phyloP scores from a whole-genome alignment of 2,797 vertebrate species.

The Scleropages formosus region DNA sequence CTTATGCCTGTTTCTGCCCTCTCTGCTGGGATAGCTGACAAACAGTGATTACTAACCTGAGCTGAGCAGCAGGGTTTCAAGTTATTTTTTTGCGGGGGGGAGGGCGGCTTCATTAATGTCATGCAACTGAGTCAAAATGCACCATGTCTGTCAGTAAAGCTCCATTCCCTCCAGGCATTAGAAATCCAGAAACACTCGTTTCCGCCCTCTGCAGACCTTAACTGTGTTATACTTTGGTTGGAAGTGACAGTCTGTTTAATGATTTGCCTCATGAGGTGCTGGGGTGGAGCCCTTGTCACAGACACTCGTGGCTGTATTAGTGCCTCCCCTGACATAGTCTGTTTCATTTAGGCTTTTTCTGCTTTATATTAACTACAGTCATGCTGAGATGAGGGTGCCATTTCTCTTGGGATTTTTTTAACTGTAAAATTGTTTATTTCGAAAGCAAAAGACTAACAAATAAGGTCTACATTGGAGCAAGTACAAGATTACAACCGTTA shows the following conservation, averaged over 20 bases:
- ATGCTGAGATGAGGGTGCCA: too few relatives aligned
- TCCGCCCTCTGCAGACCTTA: constrained; percentile 51
- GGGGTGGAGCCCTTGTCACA: constrained; percentile 46
- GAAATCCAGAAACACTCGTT: constrained; percentile 46
- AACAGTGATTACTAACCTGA: constrained; percentile 47
- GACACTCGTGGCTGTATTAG: constrained; percentile 39
- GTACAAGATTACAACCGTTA: too few relatives aligned
- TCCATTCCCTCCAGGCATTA: constrained; percentile 48
- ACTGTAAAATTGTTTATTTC: too few relatives aligned
- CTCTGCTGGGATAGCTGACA: constrained; percentile 38
- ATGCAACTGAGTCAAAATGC: constrained; percentile 43
- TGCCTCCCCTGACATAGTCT: not conserved
- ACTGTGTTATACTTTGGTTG: constrained; percentile 51
- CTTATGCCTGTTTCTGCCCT: constrained; percentile 27
- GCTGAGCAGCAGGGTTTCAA: constrained; percentile 37
- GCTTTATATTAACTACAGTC: too few relatives aligned
- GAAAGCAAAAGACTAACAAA: too few relatives aligned
- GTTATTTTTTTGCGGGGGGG: constrained; percentile 16
- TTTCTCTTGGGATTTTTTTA: too few relatives aligned
- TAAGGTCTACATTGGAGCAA: too few relatives aligned
- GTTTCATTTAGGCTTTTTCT: not conserved
- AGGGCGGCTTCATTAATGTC: constrained; percentile 59
- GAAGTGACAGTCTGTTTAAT: constrained; percentile 59
- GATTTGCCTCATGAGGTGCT: constrained; percentile 46
- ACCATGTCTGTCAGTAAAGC: constrained; percentile 46